Conservation (phyloP, 2,888 invertebrate genomes). For the Caenorhabditis parvicauda region DNA sequence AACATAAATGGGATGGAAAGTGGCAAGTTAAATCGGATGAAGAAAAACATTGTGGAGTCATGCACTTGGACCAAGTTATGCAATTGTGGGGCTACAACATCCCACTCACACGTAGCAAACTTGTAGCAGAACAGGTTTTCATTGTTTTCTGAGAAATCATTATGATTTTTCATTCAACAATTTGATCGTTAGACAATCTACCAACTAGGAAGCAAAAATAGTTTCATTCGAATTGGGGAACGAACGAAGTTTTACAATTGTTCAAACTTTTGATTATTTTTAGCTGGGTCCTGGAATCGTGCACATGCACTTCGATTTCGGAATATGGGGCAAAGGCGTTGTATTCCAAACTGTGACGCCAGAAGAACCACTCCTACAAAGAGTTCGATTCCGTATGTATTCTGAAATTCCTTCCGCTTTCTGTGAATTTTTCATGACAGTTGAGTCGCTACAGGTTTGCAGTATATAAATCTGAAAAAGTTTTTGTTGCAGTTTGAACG, state of each 20-base stretch:
- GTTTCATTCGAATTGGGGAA: no score
- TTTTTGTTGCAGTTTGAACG: constrained; percentile 76
- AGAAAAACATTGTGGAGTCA: constrained; percentile 71
- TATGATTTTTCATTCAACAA: constrained; percentile 1
- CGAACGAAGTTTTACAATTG: no score
- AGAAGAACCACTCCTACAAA: constrained; percentile 75
- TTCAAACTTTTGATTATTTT: constrained; percentile 7
- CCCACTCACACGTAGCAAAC: constrained; percentile 39
- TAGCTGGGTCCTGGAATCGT: constrained; percentile 79
- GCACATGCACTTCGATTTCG: constrained; percentile 71
- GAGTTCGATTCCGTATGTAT: constrained; percentile 78
- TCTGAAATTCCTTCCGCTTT: constrained; percentile 72
- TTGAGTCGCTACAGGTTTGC: constrained; percentile 69
- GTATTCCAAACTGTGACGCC: constrained; percentile 80
- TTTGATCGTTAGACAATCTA: no score
- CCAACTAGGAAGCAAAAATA: no score
- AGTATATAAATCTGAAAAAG: constrained; percentile 1
- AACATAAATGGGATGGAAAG: constrained; percentile 71
- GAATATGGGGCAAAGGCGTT: constrained; percentile 67
- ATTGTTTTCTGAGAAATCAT: constrained; percentile 70
- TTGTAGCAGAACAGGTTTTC: constrained; percentile 53
- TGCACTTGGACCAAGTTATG: constrained; percentile 70
- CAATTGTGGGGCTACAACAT: constrained; percentile 31
- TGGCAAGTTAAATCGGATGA: constrained; percentile 69
- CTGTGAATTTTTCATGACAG: constrained; percentile 72